A percentile compares a stretch with the other conserved stretches of the same genome.
Conservation (phyloP, 2,797 vertebrate species). For the Platalea minor region DNA sequence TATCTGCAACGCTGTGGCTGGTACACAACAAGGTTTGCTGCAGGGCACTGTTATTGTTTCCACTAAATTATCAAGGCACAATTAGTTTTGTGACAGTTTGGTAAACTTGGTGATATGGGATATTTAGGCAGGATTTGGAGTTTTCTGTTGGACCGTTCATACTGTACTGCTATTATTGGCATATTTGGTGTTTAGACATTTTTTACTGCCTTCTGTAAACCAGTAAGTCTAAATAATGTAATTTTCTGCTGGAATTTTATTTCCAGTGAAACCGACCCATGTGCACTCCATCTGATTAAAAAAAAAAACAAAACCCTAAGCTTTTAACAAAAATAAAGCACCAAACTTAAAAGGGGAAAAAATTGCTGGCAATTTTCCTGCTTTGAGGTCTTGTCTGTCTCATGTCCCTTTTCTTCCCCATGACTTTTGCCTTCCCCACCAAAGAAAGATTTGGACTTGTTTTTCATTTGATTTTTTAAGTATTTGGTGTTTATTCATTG, state of each 20-base stretch:
- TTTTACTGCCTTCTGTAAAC: conserved; percentile 14
- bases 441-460: neutral
- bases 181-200: neutral
- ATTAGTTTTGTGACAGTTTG: neutral
- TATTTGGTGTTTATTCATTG: neutral
- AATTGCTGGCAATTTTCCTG: neutral
- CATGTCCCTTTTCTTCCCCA: neutral
- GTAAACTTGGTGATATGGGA: neutral
- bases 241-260: neutral
- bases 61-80: neutral
- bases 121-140: neutral
- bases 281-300: neutral
- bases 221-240: neutral
- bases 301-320: accelerated
- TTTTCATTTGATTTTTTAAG: neutral
- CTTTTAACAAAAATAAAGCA: neutral
- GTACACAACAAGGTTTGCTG: neutral
- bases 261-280: neutral
- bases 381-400: neutral
- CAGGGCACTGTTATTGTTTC: neutral
- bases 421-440: neutral
- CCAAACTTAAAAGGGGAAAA: neutral
- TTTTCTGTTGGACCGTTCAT: neutral
- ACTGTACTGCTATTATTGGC: neutral
- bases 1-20: neutral